A percentile compares a stretch with the other conserved stretches of the same genome.
Conservation (phyloP, 2,113 vertebrate species). For the Pelobates fuscus region DNA sequence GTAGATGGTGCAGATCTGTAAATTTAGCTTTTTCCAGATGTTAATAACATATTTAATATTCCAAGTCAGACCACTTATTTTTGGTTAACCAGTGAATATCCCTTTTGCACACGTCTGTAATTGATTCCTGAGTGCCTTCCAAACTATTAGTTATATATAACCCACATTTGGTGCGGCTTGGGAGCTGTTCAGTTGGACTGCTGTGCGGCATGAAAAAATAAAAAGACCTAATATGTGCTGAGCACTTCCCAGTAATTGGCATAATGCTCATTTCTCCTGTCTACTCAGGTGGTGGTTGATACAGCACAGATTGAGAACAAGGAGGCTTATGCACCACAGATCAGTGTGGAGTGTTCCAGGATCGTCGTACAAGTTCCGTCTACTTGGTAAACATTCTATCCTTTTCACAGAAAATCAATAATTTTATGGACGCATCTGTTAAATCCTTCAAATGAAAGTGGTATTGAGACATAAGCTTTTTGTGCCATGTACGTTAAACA, state of each 20-base stretch:
- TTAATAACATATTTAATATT: neutral
- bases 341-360: conserved; percentile 90
- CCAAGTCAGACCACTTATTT: neutral
- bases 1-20: too few relatives aligned
- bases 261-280: neutral
- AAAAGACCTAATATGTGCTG: too few relatives aligned
- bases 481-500: too few relatives aligned
- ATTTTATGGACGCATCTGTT: too few relatives aligned
- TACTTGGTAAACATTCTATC: conserved; percentile 88
- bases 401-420: too few relatives aligned
- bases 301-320: conserved; percentile 98
- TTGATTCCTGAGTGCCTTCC: neutral
- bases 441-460: too few relatives aligned
- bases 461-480: too few relatives aligned
- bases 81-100: neutral
- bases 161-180: neutral
- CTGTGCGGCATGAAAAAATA: neutral
- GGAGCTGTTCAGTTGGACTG: neutral
- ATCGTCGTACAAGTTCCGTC: conserved; percentile 97
- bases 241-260: neutral
- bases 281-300: conserved; percentile 91
- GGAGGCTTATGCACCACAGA: conserved; percentile 96
- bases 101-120: neutral
- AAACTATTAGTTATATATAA: neutral
- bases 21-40: neutral